Evolutionary conservation across 2,888 invertebrate genomes (phyloP).

Genomic region (Orthosia incerta): DNA sequence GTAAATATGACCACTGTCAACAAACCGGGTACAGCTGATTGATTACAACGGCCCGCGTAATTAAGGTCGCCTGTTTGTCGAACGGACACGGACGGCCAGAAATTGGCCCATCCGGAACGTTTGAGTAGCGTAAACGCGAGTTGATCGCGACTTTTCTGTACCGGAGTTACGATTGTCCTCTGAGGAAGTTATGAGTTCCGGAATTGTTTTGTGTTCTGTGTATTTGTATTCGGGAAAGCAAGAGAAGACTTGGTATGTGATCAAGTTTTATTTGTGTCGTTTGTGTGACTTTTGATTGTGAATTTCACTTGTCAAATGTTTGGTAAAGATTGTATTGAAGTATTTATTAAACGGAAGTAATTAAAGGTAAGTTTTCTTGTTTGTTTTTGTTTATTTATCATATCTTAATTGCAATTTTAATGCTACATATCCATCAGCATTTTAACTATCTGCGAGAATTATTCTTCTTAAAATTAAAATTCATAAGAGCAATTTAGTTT

Average conservation of each 20-base stretch:
- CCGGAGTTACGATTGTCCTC: slow-evolving; percentile 30
- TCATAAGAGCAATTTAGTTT: slow-evolving; percentile 26
- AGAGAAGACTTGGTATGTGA: slow-evolving; percentile 7
- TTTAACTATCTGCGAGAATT: neutral
- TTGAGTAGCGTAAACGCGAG: slow-evolving; percentile 53
- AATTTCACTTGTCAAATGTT: neutral
- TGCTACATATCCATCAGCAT: no score
- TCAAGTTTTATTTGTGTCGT: slow-evolving; percentile 12
- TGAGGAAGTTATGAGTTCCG: slow-evolving; percentile 27
- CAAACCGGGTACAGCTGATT: slow-evolving; percentile 69
- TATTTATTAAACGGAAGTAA: slow-evolving; percentile 10
- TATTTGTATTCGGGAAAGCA: neutral
- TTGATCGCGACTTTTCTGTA: slow-evolving; percentile 51
- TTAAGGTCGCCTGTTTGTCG: slow-evolving; percentile 74
- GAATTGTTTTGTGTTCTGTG: slow-evolving; percentile 8
- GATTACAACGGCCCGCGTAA: slow-evolving; percentile 73
- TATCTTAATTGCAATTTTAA: neutral
- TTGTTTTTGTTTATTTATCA: neutral
- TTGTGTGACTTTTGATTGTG: slow-evolving; percentile 34
- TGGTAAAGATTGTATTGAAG: neutral
- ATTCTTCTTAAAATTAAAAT: slow-evolving; percentile 9
- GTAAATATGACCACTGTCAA: slow-evolving; percentile 70
- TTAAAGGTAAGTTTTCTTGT: neutral
- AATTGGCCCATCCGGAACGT: slow-evolving; percentile 60
- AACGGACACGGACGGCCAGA: slow-evolving; percentile 59